phyloP scores from a whole-genome alignment of 2,888 invertebrate genomes.

The Patella ulyssiponensis region DNA sequence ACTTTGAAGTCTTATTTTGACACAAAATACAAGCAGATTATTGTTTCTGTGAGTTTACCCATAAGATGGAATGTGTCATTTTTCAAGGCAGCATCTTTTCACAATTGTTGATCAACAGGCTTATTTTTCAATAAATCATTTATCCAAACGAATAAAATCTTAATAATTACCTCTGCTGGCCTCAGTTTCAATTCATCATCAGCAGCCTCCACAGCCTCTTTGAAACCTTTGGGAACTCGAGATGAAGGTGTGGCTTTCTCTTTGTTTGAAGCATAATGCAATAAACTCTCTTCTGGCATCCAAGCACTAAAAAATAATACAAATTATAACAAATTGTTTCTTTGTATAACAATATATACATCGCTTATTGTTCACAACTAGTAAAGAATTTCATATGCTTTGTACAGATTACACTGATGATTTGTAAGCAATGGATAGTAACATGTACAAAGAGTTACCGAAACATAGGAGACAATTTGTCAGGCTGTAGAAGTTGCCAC shows the following conservation, averaged over 20 bases:
- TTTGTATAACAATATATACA: background rate
- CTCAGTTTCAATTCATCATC: slow-evolving; percentile 67
- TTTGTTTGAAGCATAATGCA: slow-evolving; percentile 86
- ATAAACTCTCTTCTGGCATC: slow-evolving; percentile 88
- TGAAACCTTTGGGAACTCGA: slow-evolving; percentile 68
- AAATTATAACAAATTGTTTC: background rate
- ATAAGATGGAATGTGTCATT: too few relatives aligned
- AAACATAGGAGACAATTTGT: too few relatives aligned
- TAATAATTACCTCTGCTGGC: slow-evolving; percentile 51
- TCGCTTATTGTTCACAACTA: background rate
- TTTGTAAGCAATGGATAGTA: too few relatives aligned
- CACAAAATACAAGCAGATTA: too few relatives aligned
- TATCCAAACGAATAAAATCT: background rate
- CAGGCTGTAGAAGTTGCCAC: too few relatives aligned
- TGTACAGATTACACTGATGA: background rate
- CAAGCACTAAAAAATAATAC: slow-evolving; percentile 77
- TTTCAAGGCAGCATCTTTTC: too few relatives aligned
- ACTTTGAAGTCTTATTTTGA: too few relatives aligned
- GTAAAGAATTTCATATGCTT: background rate
- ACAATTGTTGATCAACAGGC: too few relatives aligned
- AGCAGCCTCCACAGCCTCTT: slow-evolving; percentile 70
- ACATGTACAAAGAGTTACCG: too few relatives aligned
- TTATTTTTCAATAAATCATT: too few relatives aligned
- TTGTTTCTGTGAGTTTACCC: too few relatives aligned
- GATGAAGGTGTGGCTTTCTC: slow-evolving; percentile 77